Conservation (phyloP, 2,113 vertebrate species). For the Oryzias melastigma region DNA sequence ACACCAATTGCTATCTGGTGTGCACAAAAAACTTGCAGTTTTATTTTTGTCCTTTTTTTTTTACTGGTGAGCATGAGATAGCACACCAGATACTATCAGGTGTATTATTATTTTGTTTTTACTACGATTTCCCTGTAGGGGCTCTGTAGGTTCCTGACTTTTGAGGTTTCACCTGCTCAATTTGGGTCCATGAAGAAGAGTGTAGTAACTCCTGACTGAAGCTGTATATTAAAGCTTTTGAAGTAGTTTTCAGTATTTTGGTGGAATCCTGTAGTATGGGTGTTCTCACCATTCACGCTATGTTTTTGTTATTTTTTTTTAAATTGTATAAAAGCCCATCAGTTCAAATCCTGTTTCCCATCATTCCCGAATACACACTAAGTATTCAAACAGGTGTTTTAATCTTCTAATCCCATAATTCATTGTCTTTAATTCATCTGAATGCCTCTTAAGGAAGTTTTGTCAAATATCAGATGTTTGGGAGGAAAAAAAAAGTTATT, state of each 20-base stretch:
- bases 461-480: neutral
- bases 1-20: too few species aligned
- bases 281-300: constrained; percentile 82
- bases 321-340: constrained; percentile 28
- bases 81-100: too few species aligned
- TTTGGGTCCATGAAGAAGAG: constrained; percentile 47
- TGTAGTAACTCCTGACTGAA: constrained; percentile 60
- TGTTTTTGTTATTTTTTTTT: constrained; percentile 77
- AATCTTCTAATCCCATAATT: constrained; percentile 27
- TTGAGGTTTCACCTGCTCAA: constrained; percentile 11
- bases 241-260: constrained; percentile 88
- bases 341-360: constrained; percentile 35
- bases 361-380: constrained; percentile 35
- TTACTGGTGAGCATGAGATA: too few species aligned
- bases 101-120: too few species aligned
- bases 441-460: constrained; percentile 40
- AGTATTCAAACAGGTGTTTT: constrained; percentile 39
- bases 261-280: constrained; percentile 82
- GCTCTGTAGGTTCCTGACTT: too few species aligned
- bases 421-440: constrained; percentile 44
- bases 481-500: constrained; percentile 36
- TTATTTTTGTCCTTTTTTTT: too few species aligned
- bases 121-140: too few species aligned
- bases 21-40: too few species aligned
- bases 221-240: constrained; percentile 81